These are phyloP conservation scores for Gnatocerus cornutus DNA, from an alignment of 2,888 invertebrate species.

Conservation along the genomic window DNA sequence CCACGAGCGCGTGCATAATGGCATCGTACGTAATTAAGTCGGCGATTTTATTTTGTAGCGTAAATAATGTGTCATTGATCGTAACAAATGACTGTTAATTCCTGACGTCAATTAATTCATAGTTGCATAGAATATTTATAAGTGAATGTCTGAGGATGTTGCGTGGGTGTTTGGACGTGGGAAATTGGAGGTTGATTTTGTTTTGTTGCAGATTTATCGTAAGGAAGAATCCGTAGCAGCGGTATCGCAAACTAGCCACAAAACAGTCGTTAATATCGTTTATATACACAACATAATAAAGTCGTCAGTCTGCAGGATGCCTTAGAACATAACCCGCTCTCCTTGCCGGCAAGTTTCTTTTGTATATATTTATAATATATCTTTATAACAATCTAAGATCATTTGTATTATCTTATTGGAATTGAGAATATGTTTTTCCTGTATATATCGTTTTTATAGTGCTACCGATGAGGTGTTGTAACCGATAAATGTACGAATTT, in stretches of 20 bases:
- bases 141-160: slow-evolving; percentile 2
- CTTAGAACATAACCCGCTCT: slow-evolving; percentile 64
- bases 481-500: slow-evolving; percentile 41
- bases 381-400: slow-evolving; percentile 57
- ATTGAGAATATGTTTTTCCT: slow-evolving; percentile 55
- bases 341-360: slow-evolving; percentile 64
- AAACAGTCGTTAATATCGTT: slow-evolving; percentile 61
- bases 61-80: no score
- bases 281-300: slow-evolving; percentile 60
- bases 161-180: background rate
- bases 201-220: slow-evolving; percentile 68
- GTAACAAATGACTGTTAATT: background rate
- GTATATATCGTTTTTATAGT: slow-evolving; percentile 58
- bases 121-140: background rate
- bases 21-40: background rate
- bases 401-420: slow-evolving; percentile 49
- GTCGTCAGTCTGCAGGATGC: slow-evolving; percentile 63
- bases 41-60: background rate
- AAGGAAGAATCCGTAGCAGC: slow-evolving; percentile 60
- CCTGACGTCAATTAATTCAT: background rate
- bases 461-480: slow-evolving; percentile 44
- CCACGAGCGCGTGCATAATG: background rate
- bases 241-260: slow-evolving; percentile 57
- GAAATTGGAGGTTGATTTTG: slow-evolving; percentile 18
- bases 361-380: slow-evolving; percentile 61